Percentiles rank a stretch among this genome's conserved stretches.
Conservation (phyloP, 2,797 vertebrate genomes). For the Corythornis leucogaster region DNA sequence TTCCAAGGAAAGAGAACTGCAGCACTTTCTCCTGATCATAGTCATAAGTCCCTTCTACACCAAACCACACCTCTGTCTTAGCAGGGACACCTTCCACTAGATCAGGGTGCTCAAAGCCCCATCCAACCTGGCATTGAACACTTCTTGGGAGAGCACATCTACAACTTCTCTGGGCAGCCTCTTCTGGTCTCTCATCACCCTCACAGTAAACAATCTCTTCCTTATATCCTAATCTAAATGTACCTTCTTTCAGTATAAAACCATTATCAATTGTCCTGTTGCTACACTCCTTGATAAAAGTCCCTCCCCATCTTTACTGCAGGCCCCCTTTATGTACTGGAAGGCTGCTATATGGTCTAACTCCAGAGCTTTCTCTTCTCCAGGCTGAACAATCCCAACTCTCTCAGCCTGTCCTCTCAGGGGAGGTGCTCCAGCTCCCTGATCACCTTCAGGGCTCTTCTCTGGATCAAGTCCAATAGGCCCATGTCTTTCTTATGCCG, state of each 20-base stretch:
- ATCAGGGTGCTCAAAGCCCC: neutral
- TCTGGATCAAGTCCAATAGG: neutral
- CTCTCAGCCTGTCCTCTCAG: neutral
- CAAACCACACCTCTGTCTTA: no score
- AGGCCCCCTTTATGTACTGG: neutral
- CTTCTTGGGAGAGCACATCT: no score
- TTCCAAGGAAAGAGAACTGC: neutral
- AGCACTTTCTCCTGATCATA: neutral
- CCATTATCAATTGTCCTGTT: no score
- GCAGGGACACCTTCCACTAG: neutral
- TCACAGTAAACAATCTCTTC: neutral
- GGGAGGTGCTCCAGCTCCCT: neutral
- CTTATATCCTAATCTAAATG: neutral
- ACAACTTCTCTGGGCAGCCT: neutral
- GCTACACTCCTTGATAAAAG: neutral
- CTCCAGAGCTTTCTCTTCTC: neutral
- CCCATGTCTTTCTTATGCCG: neutral
- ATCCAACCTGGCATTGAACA: neutral
- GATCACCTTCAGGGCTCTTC: no score
- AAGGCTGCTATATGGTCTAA: neutral
- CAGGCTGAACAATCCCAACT: neutral
- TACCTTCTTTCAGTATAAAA: neutral
- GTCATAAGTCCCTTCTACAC: no score
- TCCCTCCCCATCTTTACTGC: neutral
- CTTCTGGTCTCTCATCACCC: neutral